Evolutionary conservation across 2,113 vertebrate genomes (phyloP), one percentile per base, ranked within the genome.

Genomic region (Paradisaea rubra): DNA sequence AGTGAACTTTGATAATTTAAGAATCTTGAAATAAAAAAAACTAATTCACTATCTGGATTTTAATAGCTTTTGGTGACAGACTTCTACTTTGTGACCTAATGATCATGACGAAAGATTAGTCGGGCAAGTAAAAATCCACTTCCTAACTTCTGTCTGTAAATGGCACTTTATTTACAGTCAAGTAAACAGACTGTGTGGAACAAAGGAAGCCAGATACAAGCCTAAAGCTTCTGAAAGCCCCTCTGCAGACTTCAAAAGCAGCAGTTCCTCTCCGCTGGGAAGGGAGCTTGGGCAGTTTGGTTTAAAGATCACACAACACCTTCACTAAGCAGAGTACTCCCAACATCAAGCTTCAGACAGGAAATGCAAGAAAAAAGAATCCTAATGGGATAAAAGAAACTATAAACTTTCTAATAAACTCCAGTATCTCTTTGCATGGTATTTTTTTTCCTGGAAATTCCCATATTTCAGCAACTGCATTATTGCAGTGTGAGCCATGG

Each of bases 1-100:
- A 86, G 59, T 42, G 85, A 79, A 91, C 78, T 94, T 86, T 41
- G 74, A 94, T 82, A 95, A 92, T 80, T 72, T 81, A 89, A 88
- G 63, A 87, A 80, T 50, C n/a, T 30, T 76, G 44, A 80, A 91
- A 77, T 82, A 87, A 74, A 83, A 37, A 93, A 96, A 85, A 84
- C 39, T 70, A 94, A 65, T 69, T 84, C 50, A 70, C 35, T 86
- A 63, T 92, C 87, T 88, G 52, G 45, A 69, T 70, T 95, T 88
- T 83, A 94, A 89, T 85, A 92, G 89, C 63, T 70, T 91, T 76
- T 77, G 66, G 50, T 95, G 78, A 86, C 35, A 87, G 70, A 59
- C 56, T 91, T 73, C 54, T 80, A 63, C 39, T 61, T 65, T 79
- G 73, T 82, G 84, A 85, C 79, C 27, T 63, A 73, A 72, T 3